Base-by-base conservation (phyloP, 2,113 vertebrate species). In the Corvus hawaiiensis region DNA sequence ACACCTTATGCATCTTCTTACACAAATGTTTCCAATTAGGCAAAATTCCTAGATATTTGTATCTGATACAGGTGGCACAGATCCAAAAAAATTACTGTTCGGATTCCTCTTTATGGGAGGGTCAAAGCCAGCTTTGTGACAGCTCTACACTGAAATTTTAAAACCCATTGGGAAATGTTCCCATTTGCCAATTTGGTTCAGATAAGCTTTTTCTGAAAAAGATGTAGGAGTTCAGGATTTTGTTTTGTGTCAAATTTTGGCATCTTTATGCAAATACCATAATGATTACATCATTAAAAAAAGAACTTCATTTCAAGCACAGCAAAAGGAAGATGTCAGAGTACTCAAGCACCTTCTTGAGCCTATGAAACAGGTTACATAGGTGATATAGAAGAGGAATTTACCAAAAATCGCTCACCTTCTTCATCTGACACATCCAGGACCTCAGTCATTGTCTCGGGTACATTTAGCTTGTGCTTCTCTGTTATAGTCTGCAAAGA, bases 341-440 rank as follows among this genome's bases (percentile, higher is more conserved):
- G 21, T 16, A 58, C 43, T 67, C 33, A 17, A 75, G 30, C 35
- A 87, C 28, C 30, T 44, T 33, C 19, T 14, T 35, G 18, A 86
- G 28, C 23, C 68, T 28, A 0, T 37, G 4, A 9, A n/a, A 30
- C 15, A 64, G 32, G 19, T 27, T 28, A 24, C 32, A 9, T 11
- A 63, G 63, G 27, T n/a, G 56, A 78, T 24, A 37, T 1, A 18
- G 43, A 61, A 62, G 10, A 86, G 63, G 16, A 85, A 52, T 10
- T 68, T 16, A 28, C 64, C 33, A 28, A 55, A 95, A 95, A 69
- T 22, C 16, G 21, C 99, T 98, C 94, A 99, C 99, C 99, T 97
- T 99, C 99, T 94, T 99, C 99, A 95, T 99, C 99, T 1, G 99
- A 99, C 23, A 99, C 99, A 55, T 99, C 99, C 78, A 99, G 98